phyloP scores from a whole-genome alignment of 2,888 invertebrate species.

The Orthosia gothica region DNA sequence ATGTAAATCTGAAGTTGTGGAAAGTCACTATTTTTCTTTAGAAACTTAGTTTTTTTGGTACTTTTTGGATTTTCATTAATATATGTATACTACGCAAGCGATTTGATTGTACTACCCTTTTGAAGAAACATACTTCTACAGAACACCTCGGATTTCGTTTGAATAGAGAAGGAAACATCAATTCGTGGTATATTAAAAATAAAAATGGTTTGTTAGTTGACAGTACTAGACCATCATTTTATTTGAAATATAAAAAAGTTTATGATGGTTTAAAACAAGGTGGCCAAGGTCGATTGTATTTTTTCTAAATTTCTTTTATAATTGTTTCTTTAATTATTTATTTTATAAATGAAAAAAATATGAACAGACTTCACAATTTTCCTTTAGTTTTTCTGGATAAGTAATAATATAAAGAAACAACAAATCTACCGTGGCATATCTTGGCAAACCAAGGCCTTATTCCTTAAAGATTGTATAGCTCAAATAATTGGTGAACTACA shows the following conservation, averaged over 20 bases:
- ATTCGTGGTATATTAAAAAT: background rate
- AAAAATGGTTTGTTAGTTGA: background rate
- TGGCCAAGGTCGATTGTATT: slow-evolving; percentile 22
- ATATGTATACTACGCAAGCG: slow-evolving; percentile 70
- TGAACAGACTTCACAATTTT: background rate
- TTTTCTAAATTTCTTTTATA: background rate
- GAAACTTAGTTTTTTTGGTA: slow-evolving; percentile 70
- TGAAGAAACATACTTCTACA: slow-evolving; percentile 65
- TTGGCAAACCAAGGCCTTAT: background rate
- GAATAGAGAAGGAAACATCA: slow-evolving; percentile 65
- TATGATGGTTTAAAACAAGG: slow-evolving; percentile 13
- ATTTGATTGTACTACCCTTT: slow-evolving; percentile 80
- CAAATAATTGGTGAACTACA: background rate
- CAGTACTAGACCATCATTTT: background rate
- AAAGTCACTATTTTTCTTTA: slow-evolving; percentile 49
- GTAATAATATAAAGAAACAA: background rate
- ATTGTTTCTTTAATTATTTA: background rate
- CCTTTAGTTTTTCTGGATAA: background rate
- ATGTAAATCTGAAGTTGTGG: slow-evolving; percentile 42
- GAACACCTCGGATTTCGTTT: slow-evolving; percentile 72
- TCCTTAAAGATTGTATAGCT: background rate
- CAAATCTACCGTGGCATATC: background rate
- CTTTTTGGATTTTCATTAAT: slow-evolving; percentile 66
- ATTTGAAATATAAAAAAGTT: slow-evolving; percentile 29
- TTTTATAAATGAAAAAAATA: slow-evolving; percentile 16